Evolutionary conservation across 53 echinoderm and acorn worm genomes (phyloP), one percentile per base, ranked within the genome.

Genomic region (Henricia sp.): DNA sequence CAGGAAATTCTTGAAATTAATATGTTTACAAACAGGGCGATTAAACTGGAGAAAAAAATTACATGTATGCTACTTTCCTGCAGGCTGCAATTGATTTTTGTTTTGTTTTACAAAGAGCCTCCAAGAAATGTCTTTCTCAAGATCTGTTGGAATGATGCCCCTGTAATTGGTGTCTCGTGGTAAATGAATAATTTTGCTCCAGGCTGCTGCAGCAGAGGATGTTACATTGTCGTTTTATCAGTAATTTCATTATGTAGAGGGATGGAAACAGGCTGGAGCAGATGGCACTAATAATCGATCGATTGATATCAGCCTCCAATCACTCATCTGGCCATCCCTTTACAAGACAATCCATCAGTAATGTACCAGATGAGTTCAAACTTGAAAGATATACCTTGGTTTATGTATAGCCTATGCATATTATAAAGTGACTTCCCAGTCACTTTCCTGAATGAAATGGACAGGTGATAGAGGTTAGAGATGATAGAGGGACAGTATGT

Each of bases 281-380:
- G 80, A 80, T 80, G 80, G 80, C 30, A 63, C 80, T 80, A 80
- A n/a, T n/a, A n/a, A 80, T 80, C 80, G 64, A 80, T 80, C 57
- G 14, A 80, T 80, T 80, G 46, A 80, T 62, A 80, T 80, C 64
- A 63, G 64, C 80, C 80, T 80, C 46, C 62, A 80, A 80, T 80
- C 44, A 62, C 48, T 57, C 62, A 50, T 44, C 80, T 80, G 80
- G 80, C 80, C 57, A 38, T 57, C 57, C 46, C 64, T 20, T 62
- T 32, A 62, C 48, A 63, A 64, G 64, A 80, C 64, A 46, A 62
- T 62, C 80, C 63, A 2, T 64, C 17, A 33, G 33, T 63, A 64
- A 48, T 19, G 43, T 33, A 21, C 20, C 17, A n/a, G 29, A 10
- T 0, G 33, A 25, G 44, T 6, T 6, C 6, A 44, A 44, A 13